phyloP scores from a whole-genome alignment of 2,888 invertebrate genomes.

The Drosophila cognata region DNA sequence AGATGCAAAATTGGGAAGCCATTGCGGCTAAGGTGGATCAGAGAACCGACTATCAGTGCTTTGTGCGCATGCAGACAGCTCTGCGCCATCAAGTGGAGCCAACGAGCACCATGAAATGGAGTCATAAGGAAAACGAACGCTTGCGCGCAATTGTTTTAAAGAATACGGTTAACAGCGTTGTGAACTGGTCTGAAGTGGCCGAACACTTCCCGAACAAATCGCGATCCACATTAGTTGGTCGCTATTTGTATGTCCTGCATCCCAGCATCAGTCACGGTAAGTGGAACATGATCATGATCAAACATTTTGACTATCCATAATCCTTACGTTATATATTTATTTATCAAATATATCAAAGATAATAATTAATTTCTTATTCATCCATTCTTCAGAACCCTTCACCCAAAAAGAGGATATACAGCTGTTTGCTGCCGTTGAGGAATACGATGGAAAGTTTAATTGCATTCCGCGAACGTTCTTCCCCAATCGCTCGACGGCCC shows the following conservation, averaged over 20 bases:
- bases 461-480: conserved; percentile 87
- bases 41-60: conserved; percentile 90
- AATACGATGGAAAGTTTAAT: conserved; percentile 87
- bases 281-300: conserved; percentile 1
- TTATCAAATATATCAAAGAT: not conserved
- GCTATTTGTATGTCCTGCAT: conserved; percentile 84
- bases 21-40: conserved; percentile 87
- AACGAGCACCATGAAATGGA: conserved; percentile 86
- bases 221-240: conserved; percentile 89
- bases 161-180: conserved; percentile 88
- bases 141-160: conserved; percentile 88
- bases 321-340: not conserved
- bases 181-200: conserved; percentile 91
- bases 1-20: conserved; percentile 88
- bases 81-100: conserved; percentile 67
- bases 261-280: conserved; percentile 80
- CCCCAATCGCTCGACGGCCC: conserved; percentile 87
- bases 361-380: not conserved
- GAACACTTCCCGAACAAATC: conserved; percentile 88
- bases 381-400: conserved; percentile 85
- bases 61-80: conserved; percentile 88
- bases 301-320: not conserved
- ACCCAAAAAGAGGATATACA: conserved; percentile 89
- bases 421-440: conserved; percentile 87
- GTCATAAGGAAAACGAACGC: conserved; percentile 88